Evolutionary conservation across 1,140 invertebrate species (phyloP).

Genomic region (Dryas iulia): DNA sequence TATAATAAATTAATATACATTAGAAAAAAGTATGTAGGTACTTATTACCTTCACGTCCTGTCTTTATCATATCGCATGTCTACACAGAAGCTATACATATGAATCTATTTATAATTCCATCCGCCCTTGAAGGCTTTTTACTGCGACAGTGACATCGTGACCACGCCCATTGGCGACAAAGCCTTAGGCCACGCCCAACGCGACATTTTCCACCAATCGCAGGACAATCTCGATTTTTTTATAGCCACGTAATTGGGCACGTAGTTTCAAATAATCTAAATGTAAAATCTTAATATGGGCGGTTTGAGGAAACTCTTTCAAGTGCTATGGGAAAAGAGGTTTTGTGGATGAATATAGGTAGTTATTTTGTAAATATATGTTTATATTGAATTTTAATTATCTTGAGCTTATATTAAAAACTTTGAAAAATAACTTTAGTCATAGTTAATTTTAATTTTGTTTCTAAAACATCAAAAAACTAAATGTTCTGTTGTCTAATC

Average conservation of each 20-base stretch:
- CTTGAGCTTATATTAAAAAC: no score
- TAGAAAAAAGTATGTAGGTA: background rate
- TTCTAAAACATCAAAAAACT: no score
- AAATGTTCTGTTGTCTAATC: no score
- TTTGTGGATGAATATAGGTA: background rate
- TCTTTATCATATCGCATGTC: background rate
- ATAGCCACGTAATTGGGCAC: slow-evolving; percentile 31
- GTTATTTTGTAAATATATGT: background rate
- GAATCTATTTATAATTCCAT: slow-evolving; percentile 4
- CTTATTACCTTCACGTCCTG: background rate
- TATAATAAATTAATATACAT: background rate
- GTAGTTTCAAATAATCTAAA: slow-evolving; percentile 33
- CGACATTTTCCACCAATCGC: slow-evolving; percentile 69
- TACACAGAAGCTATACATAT: background rate
- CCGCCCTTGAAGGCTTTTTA: slow-evolving; percentile 59
- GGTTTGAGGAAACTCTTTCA: background rate
- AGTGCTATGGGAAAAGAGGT: background rate
- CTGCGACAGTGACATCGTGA: slow-evolving; percentile 60
- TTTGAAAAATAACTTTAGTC: no score
- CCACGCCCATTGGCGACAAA: slow-evolving; percentile 74
- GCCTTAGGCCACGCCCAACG: slow-evolving; percentile 59
- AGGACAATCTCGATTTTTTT: slow-evolving; percentile 32
- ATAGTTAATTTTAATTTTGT: no score
- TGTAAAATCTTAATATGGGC: slow-evolving; percentile 26
- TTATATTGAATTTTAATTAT: background rate